A percentile compares a stretch with the other conserved stretches of the same genome.
phyloP scores from a whole-genome alignment of 1,140 invertebrate genomes.

The Streblospio benedicti region DNA sequence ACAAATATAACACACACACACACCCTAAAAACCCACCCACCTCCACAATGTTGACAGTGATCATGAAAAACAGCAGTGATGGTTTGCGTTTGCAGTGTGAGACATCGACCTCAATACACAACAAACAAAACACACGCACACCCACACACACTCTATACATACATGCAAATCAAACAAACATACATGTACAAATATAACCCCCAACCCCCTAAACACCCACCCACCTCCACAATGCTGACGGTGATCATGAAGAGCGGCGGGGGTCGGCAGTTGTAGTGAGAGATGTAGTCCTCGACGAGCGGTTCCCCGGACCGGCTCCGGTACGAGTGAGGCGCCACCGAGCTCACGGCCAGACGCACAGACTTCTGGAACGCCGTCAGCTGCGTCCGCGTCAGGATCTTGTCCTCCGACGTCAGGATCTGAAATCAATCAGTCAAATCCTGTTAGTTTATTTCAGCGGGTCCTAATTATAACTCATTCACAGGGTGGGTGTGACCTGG shows the following conservation, averaged over 20 bases:
- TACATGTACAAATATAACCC: no score
- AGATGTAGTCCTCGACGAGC: conserved; percentile 56
- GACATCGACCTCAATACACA: no score
- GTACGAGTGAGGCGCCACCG: conserved; percentile 10
- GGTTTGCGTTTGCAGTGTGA: no score
- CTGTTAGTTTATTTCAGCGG: background rate
- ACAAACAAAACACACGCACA: no score
- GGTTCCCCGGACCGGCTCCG: background rate
- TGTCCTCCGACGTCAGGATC: background rate
- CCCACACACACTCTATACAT: no score
- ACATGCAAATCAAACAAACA: no score
- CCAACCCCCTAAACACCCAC: conserved; percentile 4
- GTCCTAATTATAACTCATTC: no score
- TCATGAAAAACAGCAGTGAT: no score
- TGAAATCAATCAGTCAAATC: background rate
- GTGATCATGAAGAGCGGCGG: conserved; percentile 90
- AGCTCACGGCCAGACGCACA: conserved; percentile 11
- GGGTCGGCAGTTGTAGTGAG: conserved; percentile 90
- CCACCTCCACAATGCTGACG: conserved; percentile 85
- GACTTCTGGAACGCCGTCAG: conserved; percentile 14
- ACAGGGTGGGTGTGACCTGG: no score
- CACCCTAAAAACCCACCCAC: conserved; percentile 6
- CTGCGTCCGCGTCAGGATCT: background rate
- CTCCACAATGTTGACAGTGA: no score
- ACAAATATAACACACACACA: no score